phyloP scores from a whole-genome alignment of 2,113 vertebrate species.

The Castor canadensis region DNA sequence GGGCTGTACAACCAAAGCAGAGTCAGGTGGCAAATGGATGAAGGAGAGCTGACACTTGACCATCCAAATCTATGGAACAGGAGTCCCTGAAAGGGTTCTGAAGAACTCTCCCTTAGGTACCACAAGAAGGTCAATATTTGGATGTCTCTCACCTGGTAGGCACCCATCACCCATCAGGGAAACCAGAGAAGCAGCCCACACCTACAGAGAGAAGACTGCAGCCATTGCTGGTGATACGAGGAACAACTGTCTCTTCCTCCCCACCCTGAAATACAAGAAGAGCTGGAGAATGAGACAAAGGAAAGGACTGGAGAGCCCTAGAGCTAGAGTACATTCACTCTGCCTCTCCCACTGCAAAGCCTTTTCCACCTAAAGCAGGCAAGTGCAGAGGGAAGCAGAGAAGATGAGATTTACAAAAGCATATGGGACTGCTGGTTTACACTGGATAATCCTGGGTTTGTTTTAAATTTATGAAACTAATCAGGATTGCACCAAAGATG shows the following conservation, averaged over 20 bases:
- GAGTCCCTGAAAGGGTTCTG: background rate
- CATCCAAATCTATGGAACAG: no score
- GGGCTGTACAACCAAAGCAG: background rate
- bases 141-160: background rate
- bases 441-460: background rate
- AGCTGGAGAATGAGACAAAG: background rate
- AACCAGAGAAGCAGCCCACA: background rate
- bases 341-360: background rate
- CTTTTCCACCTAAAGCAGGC: background rate
- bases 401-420: background rate
- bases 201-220: background rate
- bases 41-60: background rate
- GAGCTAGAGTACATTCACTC: background rate
- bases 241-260: background rate
- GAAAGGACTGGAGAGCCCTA: background rate
- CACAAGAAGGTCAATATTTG: background rate
- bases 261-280: background rate
- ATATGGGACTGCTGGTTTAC: background rate
- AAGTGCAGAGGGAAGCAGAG: background rate
- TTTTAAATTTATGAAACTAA: background rate
- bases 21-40: background rate
- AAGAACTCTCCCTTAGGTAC: background rate
- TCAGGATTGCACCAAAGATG: background rate
- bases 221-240: background rate
- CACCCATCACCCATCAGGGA: background rate